phyloP scores from a whole-genome alignment of 1,140 invertebrate species.

The Acromyrmex heyeri region DNA sequence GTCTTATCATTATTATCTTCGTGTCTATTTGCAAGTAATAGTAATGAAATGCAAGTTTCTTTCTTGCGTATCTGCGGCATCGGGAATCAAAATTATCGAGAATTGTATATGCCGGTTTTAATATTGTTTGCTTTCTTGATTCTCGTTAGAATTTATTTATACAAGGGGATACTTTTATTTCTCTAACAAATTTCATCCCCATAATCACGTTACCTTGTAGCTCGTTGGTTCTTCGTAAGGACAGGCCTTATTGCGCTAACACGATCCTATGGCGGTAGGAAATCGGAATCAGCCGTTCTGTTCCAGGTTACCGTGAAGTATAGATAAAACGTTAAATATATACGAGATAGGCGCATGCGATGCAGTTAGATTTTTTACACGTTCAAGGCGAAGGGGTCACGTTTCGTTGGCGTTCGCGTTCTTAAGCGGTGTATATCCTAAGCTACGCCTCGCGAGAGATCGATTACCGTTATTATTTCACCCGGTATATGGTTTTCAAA shows the following conservation, averaged over 20 bases:
- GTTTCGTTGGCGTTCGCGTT: constrained; percentile 72
- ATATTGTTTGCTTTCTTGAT: neutral
- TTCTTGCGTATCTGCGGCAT: neutral
- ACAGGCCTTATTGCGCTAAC: neutral
- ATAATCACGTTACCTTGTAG: neutral
- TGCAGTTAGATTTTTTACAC: constrained; percentile 82
- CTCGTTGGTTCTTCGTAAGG: neutral
- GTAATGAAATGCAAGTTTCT: neutral
- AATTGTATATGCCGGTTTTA: neutral
- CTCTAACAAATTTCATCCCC: neutral
- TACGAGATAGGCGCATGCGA: constrained; percentile 66
- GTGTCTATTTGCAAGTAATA: constrained; percentile 17
- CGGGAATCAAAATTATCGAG: neutral
- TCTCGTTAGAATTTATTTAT: neutral
- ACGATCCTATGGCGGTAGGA: neutral
- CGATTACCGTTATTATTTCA: constrained; percentile 36
- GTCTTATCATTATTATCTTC: no score
- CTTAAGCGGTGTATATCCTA: constrained; percentile 43
- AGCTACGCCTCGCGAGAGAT: constrained; percentile 42
- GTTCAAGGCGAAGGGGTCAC: constrained; percentile 69
- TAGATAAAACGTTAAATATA: constrained; percentile 51
- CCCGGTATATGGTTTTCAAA: constrained; percentile 45
- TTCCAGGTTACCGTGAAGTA: constrained; percentile 47
- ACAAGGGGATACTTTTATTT: neutral
- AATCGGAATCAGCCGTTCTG: constrained; percentile 18